A percentile compares a stretch with the other conserved stretches of the same genome.
These are phyloP conservation scores for Habroteleia sp. DNA, from an alignment of 2,888 invertebrate species.

Conservation along the genomic window DNA sequence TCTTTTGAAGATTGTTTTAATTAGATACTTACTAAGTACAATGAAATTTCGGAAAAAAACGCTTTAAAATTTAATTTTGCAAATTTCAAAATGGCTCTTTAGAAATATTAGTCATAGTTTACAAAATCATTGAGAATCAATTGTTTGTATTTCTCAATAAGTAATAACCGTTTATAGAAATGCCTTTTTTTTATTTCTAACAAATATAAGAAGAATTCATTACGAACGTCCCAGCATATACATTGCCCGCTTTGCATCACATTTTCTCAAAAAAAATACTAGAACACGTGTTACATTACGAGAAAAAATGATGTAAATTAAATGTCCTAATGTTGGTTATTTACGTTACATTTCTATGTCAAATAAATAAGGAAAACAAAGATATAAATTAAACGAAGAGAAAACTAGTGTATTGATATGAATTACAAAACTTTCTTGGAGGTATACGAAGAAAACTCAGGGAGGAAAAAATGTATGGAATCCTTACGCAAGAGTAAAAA, in stretches of 20 bases:
- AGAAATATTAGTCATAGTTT: too few relatives aligned
- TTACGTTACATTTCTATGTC: slow-evolving; percentile 34
- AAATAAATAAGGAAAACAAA: slow-evolving; percentile 33
- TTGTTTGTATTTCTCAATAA: too few relatives aligned
- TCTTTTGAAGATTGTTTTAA: slow-evolving; percentile 11
- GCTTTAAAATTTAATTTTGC: too few relatives aligned
- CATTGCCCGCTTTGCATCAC: slow-evolving; percentile 1
- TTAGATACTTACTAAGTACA: not conserved
- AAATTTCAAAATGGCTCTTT: too few relatives aligned
- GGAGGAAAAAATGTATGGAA: slow-evolving; percentile 36
- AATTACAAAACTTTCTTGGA: slow-evolving; percentile 19
- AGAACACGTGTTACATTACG: slow-evolving; percentile 29
- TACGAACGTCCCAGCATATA: not conserved
- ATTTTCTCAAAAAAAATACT: slow-evolving; percentile 1
- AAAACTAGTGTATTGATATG: slow-evolving; percentile 10
- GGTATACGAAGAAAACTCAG: slow-evolving; percentile 22
- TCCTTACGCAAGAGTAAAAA: slow-evolving; percentile 15
- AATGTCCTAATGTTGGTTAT: slow-evolving; percentile 34
- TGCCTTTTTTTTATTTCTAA: too few relatives aligned
- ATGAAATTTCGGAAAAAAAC: too few relatives aligned
- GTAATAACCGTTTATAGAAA: too few relatives aligned
- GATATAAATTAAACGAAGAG: slow-evolving; percentile 36
- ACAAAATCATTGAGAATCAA: too few relatives aligned
- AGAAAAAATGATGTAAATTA: slow-evolving; percentile 29
- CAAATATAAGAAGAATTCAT: too few relatives aligned